These are phyloP conservation scores for Trichogramma dendrolimi DNA, from an alignment of 2,888 invertebrate genomes.

Conservation along the genomic window DNA sequence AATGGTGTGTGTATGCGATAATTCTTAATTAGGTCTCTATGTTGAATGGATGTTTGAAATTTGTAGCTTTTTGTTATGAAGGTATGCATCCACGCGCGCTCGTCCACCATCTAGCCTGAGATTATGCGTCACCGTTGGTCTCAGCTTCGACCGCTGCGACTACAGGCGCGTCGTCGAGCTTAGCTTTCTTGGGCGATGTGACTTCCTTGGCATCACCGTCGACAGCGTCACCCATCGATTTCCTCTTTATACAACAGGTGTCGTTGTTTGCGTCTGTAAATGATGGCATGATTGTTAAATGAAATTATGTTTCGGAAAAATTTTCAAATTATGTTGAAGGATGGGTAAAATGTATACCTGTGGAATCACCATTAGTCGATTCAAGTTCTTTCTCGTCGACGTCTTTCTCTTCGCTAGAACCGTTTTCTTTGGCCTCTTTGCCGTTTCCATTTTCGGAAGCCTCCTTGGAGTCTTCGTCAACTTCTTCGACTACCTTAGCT, in stretches of 20 bases:
- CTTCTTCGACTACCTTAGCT: conserved; percentile 6
- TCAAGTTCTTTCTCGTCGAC: conserved; percentile 50
- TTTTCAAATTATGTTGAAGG: not conserved
- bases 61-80: too few species aligned
- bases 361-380: conserved; percentile 48
- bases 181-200: conserved; percentile 71
- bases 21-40: too few species aligned
- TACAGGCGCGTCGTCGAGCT: conserved; percentile 59
- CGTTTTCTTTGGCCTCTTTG: conserved; percentile 50
- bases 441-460: conserved; percentile 51
- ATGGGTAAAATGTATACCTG: conserved; percentile 42
- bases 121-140: conserved; percentile 54
- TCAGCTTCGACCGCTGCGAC: conserved; percentile 56
- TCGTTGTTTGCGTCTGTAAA: conserved; percentile 44
- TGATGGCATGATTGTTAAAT: not conserved
- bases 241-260: conserved; percentile 63
- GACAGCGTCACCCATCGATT: conserved; percentile 57
- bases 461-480: conserved; percentile 33
- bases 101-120: not conserved
- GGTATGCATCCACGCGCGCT: too few species aligned
- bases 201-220: conserved; percentile 55
- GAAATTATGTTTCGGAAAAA: not conserved
- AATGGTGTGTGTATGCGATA: too few species aligned
- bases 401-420: conserved; percentile 51
- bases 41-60: too few species aligned